Percentiles rank a stretch among this genome's conserved stretches.
Evolutionary conservation across 2,888 invertebrate genomes (phyloP).

Genomic region (Eupithecia inturbata): DNA sequence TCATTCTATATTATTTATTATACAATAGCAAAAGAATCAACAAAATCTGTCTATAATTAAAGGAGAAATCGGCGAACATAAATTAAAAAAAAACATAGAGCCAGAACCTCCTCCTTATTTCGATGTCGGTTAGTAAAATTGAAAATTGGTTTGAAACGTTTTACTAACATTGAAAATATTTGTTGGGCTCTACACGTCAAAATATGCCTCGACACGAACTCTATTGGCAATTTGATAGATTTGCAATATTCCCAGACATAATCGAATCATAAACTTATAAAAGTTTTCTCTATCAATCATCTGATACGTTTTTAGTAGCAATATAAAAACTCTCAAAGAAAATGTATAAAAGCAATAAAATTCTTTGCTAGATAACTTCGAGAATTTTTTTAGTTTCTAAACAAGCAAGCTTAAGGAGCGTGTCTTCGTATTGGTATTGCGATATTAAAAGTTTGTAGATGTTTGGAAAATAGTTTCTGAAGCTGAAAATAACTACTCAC

Average conservation of each 20-base stretch:
- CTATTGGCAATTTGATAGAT: slow-evolving; percentile 25
- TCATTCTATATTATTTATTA: too few relatives aligned
- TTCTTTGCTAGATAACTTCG: slow-evolving; percentile 8
- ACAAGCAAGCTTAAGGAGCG: neutral
- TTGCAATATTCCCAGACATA: slow-evolving; percentile 30
- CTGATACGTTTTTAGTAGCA: slow-evolving; percentile 21
- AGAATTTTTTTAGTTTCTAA: slow-evolving; percentile 2
- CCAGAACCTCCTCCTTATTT: too few relatives aligned
- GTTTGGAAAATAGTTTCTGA: neutral
- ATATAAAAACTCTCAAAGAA: slow-evolving; percentile 15
- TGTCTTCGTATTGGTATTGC: slow-evolving; percentile 4
- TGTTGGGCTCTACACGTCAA: slow-evolving; percentile 42
- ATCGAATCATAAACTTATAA: slow-evolving; percentile 31
- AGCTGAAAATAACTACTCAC: neutral
- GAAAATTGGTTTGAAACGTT: slow-evolving; percentile 53
- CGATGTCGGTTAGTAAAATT: too few relatives aligned
- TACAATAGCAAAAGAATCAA: too few relatives aligned
- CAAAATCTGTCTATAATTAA: too few relatives aligned
- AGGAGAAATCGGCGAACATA: too few relatives aligned
- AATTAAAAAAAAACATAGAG: too few relatives aligned
- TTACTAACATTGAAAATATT: slow-evolving; percentile 47
- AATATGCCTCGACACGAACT: slow-evolving; percentile 36
- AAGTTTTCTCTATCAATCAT: slow-evolving; percentile 35
- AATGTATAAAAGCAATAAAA: slow-evolving; percentile 15
- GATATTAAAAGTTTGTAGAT: neutral